Evolutionary conservation across 2,797 vertebrate species (phyloP).

Genomic region (Platyrinchus mystaceus): DNA sequence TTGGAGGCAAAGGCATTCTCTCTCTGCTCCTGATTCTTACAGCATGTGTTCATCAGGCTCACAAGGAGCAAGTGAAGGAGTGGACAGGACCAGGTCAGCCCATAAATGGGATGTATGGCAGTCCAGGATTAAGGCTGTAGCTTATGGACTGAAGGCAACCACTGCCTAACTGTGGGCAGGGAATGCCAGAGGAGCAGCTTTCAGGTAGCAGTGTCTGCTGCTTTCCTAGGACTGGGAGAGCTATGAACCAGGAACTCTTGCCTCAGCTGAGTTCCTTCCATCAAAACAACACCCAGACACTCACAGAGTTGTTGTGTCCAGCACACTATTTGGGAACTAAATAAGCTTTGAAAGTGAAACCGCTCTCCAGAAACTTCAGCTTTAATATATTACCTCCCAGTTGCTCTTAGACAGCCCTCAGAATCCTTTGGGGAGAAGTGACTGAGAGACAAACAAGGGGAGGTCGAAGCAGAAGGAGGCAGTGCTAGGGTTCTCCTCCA

Average conservation of each 20-base stretch:
- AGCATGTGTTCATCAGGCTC: background rate
- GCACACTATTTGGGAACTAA: background rate
- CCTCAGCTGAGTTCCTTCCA: background rate
- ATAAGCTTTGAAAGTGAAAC: background rate
- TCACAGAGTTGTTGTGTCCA: background rate
- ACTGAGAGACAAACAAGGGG: background rate
- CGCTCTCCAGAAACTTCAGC: background rate
- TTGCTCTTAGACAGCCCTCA: background rate
- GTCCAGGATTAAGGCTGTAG: background rate
- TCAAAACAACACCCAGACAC: background rate
- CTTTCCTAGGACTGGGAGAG: background rate
- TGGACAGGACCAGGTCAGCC: background rate
- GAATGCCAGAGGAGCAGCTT: background rate
- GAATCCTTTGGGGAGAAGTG: background rate
- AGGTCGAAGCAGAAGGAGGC: background rate
- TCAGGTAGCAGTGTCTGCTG: background rate
- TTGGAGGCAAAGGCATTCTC: background rate
- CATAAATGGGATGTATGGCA: background rate
- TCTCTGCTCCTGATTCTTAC: background rate
- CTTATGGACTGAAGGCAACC: background rate
- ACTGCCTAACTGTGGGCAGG: background rate
- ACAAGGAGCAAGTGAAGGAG: background rate
- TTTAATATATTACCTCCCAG: background rate
- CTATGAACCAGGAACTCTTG: background rate
- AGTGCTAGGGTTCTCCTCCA: background rate